Evolutionary conservation across 2,797 vertebrate genomes (phyloP), one percentile per base, ranked within the genome.

Genomic region (Podargus strigoides): DNA sequence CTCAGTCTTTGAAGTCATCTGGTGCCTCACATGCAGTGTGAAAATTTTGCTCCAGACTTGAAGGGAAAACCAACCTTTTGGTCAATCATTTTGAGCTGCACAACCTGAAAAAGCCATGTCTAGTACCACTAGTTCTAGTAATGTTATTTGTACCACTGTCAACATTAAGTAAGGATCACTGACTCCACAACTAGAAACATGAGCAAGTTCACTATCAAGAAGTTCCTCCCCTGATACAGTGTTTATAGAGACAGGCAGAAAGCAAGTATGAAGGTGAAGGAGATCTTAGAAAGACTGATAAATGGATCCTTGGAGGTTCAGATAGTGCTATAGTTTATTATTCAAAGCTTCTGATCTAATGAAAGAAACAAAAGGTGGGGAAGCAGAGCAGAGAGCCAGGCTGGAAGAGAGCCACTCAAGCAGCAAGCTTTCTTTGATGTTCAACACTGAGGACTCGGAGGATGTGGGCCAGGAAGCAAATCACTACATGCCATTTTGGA

Each of bases 1-100:
- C 82, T 72, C 44, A 44, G 82, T 68, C 88, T 96, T 95, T 94
- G 89, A 97, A 96, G 87, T 89, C 46, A 76, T 72, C 85, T 9
- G 3, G 18, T 91, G 78, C 67, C 58, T 93, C 83, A 74, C 52
- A 74, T 63, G 80, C 52, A 74, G 52, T 11, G 50, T 92, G 67
- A 73, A 88, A 93, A 81, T 67, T 89, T 93, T 49, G 49, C 64
- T 93, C 46, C 68, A 50, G 44, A 88, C 81, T 82, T 90, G 60
- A 85, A 94, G 80, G 84, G 66, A 89, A 97, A 92, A 64, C 41
- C n/a, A 89, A 79, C 55, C 41, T 87, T 94, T 85, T 83, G 85
- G 41, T 87, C 75, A 74, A 23, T 36, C 14, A 24, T 37, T 92
- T 67, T 74, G 58, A 95, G 46, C 92, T 92, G 59, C 34, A 30